Evolutionary conservation across 2,113 vertebrate genomes (phyloP), one percentile per base, ranked within the genome.

Genomic region (Spilogale gracilis): DNA sequence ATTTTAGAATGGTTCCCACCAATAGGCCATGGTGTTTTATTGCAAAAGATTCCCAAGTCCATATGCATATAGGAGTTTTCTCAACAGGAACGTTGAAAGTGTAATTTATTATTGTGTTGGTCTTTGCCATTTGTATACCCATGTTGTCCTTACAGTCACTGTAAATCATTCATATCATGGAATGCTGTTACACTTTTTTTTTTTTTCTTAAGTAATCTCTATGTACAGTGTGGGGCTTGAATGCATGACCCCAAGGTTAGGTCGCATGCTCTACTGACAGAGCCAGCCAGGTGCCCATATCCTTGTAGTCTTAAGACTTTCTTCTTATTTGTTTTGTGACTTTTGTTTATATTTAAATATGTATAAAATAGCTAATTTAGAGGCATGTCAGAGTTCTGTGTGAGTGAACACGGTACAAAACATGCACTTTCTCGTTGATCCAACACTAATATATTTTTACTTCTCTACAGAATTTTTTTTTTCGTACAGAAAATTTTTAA

Each of bases 311-410:
- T 81, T 89, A 58, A 89, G 30, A 93, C 50, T 83, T 88, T 16
- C 27, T 56, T 74, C 10, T 91, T 86, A 60, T n/a, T 93, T 93
- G 56, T 90, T n/a, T 14, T 80, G 16, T 95, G 32, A 87, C 32
- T 50, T 91, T 82, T 76, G 48, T 80, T 91, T 71, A 16, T 71
- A 63, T 91, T 97, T 95, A 58, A 83, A 3, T 83, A 6, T 88
- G 30, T 38, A 78, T 87, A 8, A 82, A 88, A 67, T 76, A 85
- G 20, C 54, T 38, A 74, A 83, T 50, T 85, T 95, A 78, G 32
- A 95, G 20, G n/a, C 25, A 45, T 82, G 11, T 78, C 83, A 91
- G 12, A 89, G 58, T 92, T 61, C 60, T 27, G 45, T 78, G 16
- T 71, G 43, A 84, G 50, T 85, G 69, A 89, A 93, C 48, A 50